A percentile compares a stretch with the other conserved stretches of the same genome.
phyloP scores from a whole-genome alignment of 2,797 vertebrate genomes.

The Danio kyathit region DNA sequence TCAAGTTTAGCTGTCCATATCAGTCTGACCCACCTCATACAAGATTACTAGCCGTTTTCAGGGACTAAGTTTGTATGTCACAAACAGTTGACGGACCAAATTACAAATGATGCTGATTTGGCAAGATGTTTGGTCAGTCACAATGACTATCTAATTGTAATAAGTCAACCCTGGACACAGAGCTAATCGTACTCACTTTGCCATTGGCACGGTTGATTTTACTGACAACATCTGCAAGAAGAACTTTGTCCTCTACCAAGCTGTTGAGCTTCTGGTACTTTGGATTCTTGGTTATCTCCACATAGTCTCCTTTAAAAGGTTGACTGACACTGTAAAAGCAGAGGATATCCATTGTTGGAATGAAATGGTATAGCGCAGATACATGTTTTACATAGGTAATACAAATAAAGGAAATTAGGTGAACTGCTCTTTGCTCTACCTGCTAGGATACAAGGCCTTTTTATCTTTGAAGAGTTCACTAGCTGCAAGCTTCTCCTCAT shows the following conservation, averaged over 20 bases:
- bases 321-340: conserved; percentile 85
- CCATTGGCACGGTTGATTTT: conserved; percentile 98
- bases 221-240: conserved; percentile 95
- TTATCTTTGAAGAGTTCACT: conserved; percentile 98
- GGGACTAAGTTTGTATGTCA: neutral
- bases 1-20: neutral
- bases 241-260: conserved; percentile 91
- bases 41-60: neutral
- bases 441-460: conserved; percentile 95
- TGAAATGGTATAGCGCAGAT: neutral
- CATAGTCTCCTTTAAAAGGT: conserved; percentile 95
- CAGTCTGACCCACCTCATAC: neutral
- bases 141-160: neutral
- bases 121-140: neutral
- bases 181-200: conserved; percentile 81
- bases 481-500: conserved; percentile 96
- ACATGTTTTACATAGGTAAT: neutral
- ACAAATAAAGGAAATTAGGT: neutral
- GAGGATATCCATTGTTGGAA: neutral
- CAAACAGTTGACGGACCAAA: neutral
- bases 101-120: neutral
- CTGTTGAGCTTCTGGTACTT: conserved; percentile 96
- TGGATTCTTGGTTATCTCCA: conserved; percentile 96
- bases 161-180: neutral
- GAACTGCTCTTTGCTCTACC: conserved; percentile 75